phyloP scores from a whole-genome alignment of 2,113 vertebrate genomes.

The Hydropotes inermis region DNA sequence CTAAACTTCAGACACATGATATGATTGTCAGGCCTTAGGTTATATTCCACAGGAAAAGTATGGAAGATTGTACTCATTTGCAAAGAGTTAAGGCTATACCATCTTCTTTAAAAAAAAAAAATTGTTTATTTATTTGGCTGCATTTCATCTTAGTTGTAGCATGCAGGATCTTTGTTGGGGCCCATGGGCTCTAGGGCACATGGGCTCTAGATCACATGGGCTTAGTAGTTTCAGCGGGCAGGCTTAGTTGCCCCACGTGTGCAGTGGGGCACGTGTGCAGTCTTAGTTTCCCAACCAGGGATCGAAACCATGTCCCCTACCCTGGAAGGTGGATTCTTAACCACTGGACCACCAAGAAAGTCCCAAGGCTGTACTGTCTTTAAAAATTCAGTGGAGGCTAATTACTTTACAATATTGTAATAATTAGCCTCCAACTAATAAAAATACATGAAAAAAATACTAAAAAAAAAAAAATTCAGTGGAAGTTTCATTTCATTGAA shows the following conservation, averaged over 20 bases:
- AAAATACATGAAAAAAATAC: no score
- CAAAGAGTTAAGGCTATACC: neutral
- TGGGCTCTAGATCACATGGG: neutral
- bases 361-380: neutral
- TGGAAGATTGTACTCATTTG: neutral
- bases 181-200: neutral
- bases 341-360: neutral
- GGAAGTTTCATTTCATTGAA: neutral
- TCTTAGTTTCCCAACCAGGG: neutral
- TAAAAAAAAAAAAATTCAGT: neutral
- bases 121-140: neutral
- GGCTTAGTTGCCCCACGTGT: neutral
- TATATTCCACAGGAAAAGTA: neutral
- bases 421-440: no score
- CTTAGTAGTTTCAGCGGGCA: neutral
- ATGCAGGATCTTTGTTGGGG: neutral
- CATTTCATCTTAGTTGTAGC: neutral
- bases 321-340: neutral
- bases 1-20: neutral
- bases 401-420: no score
- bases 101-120: neutral
- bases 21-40: neutral
- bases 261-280: rapidly evolving
- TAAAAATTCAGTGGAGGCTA: neutral
- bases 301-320: neutral